Percentiles rank a stretch among this genome's conserved stretches.
These are phyloP conservation scores for Bursaphelenchus mucronatus DNA, from an alignment of 1,140 invertebrate species.

Conservation along the genomic window DNA sequence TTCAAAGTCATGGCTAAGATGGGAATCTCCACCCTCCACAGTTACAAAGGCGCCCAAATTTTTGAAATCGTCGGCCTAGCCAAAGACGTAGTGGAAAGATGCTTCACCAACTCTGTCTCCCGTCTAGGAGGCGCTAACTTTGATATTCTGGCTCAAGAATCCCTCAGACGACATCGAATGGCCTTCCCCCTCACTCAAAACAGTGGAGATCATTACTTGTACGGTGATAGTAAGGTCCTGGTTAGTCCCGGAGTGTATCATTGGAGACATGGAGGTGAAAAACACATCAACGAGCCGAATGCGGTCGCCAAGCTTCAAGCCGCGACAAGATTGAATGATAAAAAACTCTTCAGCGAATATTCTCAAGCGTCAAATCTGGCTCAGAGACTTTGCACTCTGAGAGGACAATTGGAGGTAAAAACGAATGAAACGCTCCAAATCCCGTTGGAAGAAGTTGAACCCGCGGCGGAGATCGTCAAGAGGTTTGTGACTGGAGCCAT, in stretches of 20 bases:
- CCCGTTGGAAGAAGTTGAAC: conserved; percentile 79
- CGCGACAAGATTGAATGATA: conserved; percentile 76
- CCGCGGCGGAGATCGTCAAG: conserved; percentile 90
- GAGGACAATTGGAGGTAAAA: conserved; percentile 82
- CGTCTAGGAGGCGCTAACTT: conserved; percentile 88
- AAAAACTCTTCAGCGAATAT: conserved; percentile 79
- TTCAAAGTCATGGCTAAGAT: conserved; percentile 93
- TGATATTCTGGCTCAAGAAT: conserved; percentile 81
- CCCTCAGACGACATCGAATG: conserved; percentile 75
- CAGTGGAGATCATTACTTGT: conserved; percentile 40
- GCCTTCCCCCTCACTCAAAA: conserved; percentile 68
- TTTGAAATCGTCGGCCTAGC: conserved; percentile 94
- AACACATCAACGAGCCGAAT: conserved; percentile 90
- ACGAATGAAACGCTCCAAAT: conserved; percentile 70
- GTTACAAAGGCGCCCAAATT: conserved; percentile 98
- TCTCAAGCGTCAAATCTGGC: conserved; percentile 80
- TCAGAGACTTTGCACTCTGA: conserved; percentile 78
- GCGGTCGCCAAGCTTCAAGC: conserved; percentile 81
- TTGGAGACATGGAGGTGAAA: conserved; percentile 92
- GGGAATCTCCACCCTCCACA: conserved; percentile 97
- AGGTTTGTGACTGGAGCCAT: conserved; percentile 72
- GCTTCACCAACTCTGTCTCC: conserved; percentile 89
- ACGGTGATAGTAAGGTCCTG: conserved; percentile 71
- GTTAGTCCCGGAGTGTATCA: conserved; percentile 90
- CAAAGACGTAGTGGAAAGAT: conserved; percentile 81